These are phyloP conservation scores for Glaucopsyche alexis DNA, from an alignment of 2,888 invertebrate species.

Conservation along the genomic window DNA sequence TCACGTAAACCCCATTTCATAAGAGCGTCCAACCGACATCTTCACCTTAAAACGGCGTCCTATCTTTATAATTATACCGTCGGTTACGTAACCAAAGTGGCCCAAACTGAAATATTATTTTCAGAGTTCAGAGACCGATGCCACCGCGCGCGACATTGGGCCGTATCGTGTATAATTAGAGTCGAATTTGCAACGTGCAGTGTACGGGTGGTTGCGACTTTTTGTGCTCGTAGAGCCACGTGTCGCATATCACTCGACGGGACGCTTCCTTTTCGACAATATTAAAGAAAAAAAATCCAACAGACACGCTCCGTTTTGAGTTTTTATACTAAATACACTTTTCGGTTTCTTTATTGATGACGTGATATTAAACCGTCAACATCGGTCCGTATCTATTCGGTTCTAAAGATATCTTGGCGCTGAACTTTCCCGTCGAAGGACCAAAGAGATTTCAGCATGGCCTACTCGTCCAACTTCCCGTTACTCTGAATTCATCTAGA, in stretches of 20 bases:
- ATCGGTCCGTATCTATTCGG: not conserved
- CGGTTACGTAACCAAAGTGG: slow-evolving; percentile 74
- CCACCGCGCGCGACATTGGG: slow-evolving; percentile 48
- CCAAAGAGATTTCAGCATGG: not conserved
- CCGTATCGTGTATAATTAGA: slow-evolving; percentile 53
- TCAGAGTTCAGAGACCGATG: slow-evolving; percentile 73
- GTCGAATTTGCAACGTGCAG: slow-evolving; percentile 55
- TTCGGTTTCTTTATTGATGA: slow-evolving; percentile 14
- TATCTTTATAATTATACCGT: slow-evolving; percentile 73
- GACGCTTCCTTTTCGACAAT: slow-evolving; percentile 75
- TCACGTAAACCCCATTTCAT: slow-evolving; percentile 28
- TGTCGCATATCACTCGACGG: slow-evolving; percentile 77
- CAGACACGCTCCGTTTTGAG: slow-evolving; percentile 37
- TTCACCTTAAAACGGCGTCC: slow-evolving; percentile 50
- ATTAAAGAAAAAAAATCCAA: slow-evolving; percentile 43
- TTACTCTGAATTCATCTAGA: no score
- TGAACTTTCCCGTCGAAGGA: not conserved
- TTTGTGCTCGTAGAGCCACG: slow-evolving; percentile 58
- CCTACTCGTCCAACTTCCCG: no score
- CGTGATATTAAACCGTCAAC: slow-evolving; percentile 9
- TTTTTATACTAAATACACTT: slow-evolving; percentile 37
- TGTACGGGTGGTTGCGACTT: slow-evolving; percentile 51
- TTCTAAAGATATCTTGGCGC: not conserved
- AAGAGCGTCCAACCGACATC: slow-evolving; percentile 32
- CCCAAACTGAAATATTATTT: slow-evolving; percentile 77